Evolutionary conservation across 2,113 vertebrate species (phyloP).

Genomic region (Dipodomys spectabilis): DNA sequence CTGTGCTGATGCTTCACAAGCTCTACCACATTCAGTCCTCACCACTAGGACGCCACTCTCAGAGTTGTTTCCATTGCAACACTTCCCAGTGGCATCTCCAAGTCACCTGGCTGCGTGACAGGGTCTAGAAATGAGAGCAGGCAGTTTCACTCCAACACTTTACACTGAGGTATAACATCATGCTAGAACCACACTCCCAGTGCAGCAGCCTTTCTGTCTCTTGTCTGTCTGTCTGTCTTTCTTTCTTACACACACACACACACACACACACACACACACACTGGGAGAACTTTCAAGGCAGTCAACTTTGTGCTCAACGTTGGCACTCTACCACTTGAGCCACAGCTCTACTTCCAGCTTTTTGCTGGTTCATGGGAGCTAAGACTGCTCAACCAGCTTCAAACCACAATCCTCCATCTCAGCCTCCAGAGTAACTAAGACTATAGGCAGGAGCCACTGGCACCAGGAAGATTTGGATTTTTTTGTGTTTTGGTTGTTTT

Average conservation of each 20-base stretch:
- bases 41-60: background rate
- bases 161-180: background rate
- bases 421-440: too few species aligned
- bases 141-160: background rate
- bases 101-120: background rate
- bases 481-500: background rate
- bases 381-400: too few species aligned
- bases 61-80: too few species aligned
- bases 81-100: background rate
- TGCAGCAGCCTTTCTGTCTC: background rate
- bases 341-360: too few species aligned
- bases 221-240: background rate
- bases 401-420: too few species aligned
- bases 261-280: background rate
- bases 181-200: background rate
- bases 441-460: too few species aligned
- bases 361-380: too few species aligned
- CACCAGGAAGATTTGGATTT: background rate
- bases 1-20: background rate
- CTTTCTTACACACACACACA: background rate
- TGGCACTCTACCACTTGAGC: too few species aligned
- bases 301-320: background rate
- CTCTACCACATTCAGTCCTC: background rate
- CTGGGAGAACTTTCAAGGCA: background rate
- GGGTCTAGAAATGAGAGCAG: background rate